Evolutionary conservation across 2,797 vertebrate species (phyloP).

Genomic region (Setipinna tenuifilis): DNA sequence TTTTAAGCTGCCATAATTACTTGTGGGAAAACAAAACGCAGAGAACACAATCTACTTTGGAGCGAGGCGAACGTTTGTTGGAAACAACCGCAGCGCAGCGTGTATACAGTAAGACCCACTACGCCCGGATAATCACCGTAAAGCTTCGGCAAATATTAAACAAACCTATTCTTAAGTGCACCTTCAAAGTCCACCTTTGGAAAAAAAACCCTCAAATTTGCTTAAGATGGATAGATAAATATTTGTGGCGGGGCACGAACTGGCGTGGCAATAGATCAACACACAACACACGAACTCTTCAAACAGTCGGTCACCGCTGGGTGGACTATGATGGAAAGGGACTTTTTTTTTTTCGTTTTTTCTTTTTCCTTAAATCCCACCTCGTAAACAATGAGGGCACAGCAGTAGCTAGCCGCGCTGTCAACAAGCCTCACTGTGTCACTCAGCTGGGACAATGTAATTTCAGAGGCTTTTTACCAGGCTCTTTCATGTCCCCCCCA

Average conservation of each 20-base stretch:
- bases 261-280: conserved; percentile 39
- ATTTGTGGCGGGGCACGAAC: conserved; percentile 48
- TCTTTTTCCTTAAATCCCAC: background rate
- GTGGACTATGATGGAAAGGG: background rate
- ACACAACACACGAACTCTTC: conserved; percentile 13
- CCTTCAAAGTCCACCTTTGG: conserved; percentile 42
- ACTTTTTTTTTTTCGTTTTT: background rate
- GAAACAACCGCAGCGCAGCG: conserved; percentile 29
- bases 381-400: background rate
- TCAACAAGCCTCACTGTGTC: conserved; percentile 36
- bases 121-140: conserved; percentile 45
- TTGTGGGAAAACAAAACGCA: conserved; percentile 26
- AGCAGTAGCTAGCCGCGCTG: background rate
- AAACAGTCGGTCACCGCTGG: conserved; percentile 18
- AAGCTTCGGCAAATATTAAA: conserved; percentile 45
- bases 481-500: conserved; percentile 68
- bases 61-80: conserved; percentile 20
- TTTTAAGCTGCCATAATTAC: conserved; percentile 46
- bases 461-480: conserved; percentile 77
- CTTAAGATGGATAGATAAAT: conserved; percentile 50
- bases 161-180: conserved; percentile 35
- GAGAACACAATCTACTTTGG: conserved; percentile 44
- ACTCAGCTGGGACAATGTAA: conserved; percentile 61
- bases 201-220: conserved; percentile 47
- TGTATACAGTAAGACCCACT: conserved; percentile 32